A percentile compares a stretch with the other conserved stretches of the same genome.
Evolutionary conservation across 2,797 vertebrate species (phyloP).

Genomic region (Crocodylus rhombifer): DNA sequence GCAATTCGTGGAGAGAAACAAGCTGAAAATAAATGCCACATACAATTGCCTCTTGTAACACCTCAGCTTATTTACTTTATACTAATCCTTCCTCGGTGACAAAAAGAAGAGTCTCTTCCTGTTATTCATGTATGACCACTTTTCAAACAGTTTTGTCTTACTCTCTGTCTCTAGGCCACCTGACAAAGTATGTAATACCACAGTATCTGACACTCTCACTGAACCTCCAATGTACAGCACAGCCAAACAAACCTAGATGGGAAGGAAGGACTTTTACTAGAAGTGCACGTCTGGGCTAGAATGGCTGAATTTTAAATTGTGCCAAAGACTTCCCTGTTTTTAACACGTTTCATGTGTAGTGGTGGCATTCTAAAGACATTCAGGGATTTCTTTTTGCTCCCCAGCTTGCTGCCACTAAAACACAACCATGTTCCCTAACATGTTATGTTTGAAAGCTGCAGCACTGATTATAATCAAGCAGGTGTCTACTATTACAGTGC

Average conservation of each 20-base stretch:
- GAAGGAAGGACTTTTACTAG: background rate
- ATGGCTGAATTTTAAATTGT: background rate
- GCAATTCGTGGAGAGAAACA: background rate
- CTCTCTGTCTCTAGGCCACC: background rate
- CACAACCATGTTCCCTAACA: accelerated
- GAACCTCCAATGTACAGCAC: background rate
- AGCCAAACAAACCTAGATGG: background rate
- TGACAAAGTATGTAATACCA: background rate
- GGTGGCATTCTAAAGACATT: background rate
- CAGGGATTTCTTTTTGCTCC: background rate
- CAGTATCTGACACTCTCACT: background rate
- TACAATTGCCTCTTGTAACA: background rate
- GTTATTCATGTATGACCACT: background rate
- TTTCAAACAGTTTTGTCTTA: background rate
- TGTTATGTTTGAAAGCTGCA: background rate
- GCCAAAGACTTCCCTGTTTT: accelerated
- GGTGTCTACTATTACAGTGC: background rate
- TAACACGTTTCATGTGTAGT: background rate
- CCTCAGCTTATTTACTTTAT: background rate
- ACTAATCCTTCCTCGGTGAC: background rate
- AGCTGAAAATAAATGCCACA: background rate
- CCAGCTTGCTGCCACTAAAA: background rate
- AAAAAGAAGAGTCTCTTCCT: background rate
- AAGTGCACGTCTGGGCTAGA: background rate
- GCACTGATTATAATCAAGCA: background rate